Evolutionary conservation across 2,113 vertebrate genomes (phyloP).

Genomic region (Lamprotornis superbus): DNA sequence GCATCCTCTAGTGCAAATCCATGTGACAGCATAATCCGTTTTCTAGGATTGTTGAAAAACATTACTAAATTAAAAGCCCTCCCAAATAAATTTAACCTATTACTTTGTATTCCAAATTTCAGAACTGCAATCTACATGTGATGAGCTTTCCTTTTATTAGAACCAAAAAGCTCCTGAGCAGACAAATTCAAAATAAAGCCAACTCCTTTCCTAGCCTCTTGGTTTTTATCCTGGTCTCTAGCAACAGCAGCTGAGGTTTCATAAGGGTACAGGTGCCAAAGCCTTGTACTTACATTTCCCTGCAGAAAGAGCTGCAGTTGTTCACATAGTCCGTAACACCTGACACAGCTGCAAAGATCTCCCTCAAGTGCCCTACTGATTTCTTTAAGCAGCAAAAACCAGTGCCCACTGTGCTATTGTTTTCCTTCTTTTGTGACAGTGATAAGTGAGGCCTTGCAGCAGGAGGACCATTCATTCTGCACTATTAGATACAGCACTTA

Average conservation of each 20-base stretch:
- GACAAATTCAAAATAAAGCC: background rate
- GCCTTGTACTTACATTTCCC: background rate
- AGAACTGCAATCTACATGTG: background rate
- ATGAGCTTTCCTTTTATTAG: background rate
- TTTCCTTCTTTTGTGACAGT: slow-evolving; percentile 47
- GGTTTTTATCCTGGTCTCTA: background rate
- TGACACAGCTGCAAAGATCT: background rate
- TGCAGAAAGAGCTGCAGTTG: background rate
- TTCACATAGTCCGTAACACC: background rate
- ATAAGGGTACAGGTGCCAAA: background rate
- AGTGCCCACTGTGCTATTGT: background rate
- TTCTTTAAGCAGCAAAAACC: background rate
- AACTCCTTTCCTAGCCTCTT: background rate
- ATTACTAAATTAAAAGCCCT: background rate
- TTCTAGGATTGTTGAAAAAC: background rate
- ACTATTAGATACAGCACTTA: slow-evolving; percentile 25
- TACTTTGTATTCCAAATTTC: background rate
- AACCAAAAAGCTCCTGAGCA: background rate
- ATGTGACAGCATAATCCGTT: background rate
- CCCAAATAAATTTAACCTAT: background rate
- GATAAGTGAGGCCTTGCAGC: slow-evolving; percentile 46
- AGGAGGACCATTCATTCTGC: slow-evolving; percentile 36
- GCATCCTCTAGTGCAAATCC: background rate
- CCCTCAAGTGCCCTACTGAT: background rate
- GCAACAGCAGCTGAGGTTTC: background rate